Base-by-base conservation (phyloP, 2,888 invertebrate species). In the Plemyria rubiginata region DNA sequence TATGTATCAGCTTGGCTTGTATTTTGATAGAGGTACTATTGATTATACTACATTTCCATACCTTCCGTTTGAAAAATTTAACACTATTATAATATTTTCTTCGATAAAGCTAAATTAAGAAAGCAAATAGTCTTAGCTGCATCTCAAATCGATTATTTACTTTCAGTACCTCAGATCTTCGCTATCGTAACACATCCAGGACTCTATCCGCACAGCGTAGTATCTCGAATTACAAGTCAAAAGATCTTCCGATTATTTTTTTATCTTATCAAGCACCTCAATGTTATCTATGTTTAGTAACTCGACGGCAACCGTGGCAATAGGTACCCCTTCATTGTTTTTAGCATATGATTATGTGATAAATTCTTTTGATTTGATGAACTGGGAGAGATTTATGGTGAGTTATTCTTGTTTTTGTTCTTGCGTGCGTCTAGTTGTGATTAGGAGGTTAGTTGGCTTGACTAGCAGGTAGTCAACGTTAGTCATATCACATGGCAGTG, bases 231-330 rank as follows among this genome's bases (percentile, higher is more conserved):
- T 65, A 76, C 76, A 78, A 79, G 76, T 79, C 74, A 78, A 81
- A 80, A 82, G 84, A 86, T 86, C 81, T 82, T 72, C 72, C 75
- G 82, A 84, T 85, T 79, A 82, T 77, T 78, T 77, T 77, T 76
- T 84, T 85, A 87, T 87, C 87, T 87, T 82, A 87, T 87, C 87
- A 58, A 58, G 64, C 65, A 63, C 62, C 70, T 70, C 66, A 63
- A 45, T 65, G 69, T 65, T 67, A 71, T 71, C 69, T 65, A 32
- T 64, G 64, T 67, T 70, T 67, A 70, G 70, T 70, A 64, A 64
- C 62, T 58, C 68, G 50, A 32, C 65, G 40, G 62, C 67, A 54
- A n/a, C 52, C 65, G 67, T 29, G 51, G 52, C 22, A 68, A 43
- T 52, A 62, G 58, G 62, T 65, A 56, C 60, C 59, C 50, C 46